A percentile compares a stretch with the other conserved stretches of the same genome.
Evolutionary conservation across 1,140 invertebrate genomes (phyloP).

Genomic region (Adoxophyes honmai): DNA sequence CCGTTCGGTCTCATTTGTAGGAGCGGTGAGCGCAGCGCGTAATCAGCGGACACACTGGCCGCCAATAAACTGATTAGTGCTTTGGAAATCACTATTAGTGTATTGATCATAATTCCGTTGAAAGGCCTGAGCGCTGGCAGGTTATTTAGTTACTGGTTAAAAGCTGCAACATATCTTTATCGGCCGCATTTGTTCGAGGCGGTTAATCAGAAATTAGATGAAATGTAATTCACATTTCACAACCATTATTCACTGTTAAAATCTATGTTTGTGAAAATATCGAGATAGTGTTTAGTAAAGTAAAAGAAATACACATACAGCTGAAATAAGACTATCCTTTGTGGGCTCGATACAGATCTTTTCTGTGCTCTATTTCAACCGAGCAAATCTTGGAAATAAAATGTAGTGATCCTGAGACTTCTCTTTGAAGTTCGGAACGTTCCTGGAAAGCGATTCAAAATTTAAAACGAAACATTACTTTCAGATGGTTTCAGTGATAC

Average conservation of each 20-base stretch:
- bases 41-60: conserved; percentile 44
- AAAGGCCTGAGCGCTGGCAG: neutral
- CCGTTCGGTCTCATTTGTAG: conserved; percentile 56
- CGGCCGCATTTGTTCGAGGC: neutral
- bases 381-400: no score
- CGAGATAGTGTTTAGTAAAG: no score
- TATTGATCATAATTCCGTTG: neutral
- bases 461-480: neutral
- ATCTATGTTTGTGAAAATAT: no score
- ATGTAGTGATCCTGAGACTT: no score
- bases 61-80: conserved; percentile 42
- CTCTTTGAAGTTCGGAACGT: no score
- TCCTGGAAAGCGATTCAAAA: no score
- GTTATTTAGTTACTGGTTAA: neutral
- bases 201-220: no score
- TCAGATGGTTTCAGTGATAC: neutral
- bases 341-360: no score
- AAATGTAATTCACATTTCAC: no score
- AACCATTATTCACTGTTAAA: no score
- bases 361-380: neutral
- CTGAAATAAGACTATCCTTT: no score
- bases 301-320: no score
- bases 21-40: conserved; percentile 45
- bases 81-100: neutral
- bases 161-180: neutral